Conservation (phyloP, 1,140 invertebrate genomes). For the Drosophila albomicans region DNA sequence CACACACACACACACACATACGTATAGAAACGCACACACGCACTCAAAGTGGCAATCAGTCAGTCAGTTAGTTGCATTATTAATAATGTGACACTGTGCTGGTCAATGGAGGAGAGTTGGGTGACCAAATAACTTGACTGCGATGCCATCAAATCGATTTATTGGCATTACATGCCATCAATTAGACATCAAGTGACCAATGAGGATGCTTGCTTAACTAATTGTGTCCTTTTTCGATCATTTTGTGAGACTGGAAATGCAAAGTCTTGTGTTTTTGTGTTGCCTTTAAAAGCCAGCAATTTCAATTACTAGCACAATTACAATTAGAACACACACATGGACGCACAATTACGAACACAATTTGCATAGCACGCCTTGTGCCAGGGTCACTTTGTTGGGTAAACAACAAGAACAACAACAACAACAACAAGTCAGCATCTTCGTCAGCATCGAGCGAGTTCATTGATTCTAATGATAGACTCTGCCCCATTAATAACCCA, state of each 20-base stretch:
- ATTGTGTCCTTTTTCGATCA: too few species aligned
- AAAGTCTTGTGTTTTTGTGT: neutral
- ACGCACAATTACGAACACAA: too few species aligned
- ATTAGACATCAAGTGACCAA: neutral
- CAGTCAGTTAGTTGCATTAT: slow-evolving; percentile 25
- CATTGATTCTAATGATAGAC: slow-evolving; percentile 15
- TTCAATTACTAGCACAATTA: too few species aligned
- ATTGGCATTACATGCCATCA: slow-evolving; percentile 4
- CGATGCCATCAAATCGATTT: slow-evolving; percentile 16
- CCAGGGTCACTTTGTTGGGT: neutral
- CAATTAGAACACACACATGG: too few species aligned
- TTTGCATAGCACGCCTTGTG: neutral
- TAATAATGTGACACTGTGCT: slow-evolving; percentile 19
- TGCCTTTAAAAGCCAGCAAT: too few species aligned
- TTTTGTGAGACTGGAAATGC: neutral
- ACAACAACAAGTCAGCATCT: too few species aligned
- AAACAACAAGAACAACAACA: neutral
- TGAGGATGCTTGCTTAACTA: too few species aligned
- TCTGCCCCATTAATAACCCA: slow-evolving; percentile 1
- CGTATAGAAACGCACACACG: too few species aligned
- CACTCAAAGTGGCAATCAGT: neutral
- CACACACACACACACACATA: too few species aligned
- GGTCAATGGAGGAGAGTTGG: neutral
- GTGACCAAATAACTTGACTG: neutral
- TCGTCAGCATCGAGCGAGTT: neutral